A percentile compares a stretch with the other conserved stretches of the same genome.
These are phyloP conservation scores for Thalassophryne amazonica DNA, from an alignment of 2,797 vertebrate species.

Conservation along the genomic window DNA sequence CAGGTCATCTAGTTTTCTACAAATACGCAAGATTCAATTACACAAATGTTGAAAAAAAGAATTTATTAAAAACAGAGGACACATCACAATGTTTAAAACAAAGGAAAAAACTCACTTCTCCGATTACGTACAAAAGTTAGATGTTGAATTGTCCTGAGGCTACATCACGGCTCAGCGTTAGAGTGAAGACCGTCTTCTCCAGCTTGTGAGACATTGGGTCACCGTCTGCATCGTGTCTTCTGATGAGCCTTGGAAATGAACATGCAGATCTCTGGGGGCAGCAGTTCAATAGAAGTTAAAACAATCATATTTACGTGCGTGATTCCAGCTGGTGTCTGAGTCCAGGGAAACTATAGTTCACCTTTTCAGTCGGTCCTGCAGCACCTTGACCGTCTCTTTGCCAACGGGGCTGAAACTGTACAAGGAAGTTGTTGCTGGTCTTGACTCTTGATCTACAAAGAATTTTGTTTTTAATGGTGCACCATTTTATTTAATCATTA, in stretches of 20 bases:
- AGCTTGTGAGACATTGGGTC: slow-evolving; percentile 15
- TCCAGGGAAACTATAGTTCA: background rate
- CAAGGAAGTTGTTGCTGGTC: background rate
- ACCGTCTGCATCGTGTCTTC: background rate
- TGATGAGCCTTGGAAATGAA: background rate
- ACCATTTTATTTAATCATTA: too few species aligned
- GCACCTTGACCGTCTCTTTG: slow-evolving; percentile 2
- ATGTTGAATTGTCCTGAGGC: too few species aligned
- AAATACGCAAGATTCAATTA: too few species aligned
- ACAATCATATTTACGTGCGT: background rate
- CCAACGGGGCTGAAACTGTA: background rate
- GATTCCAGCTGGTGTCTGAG: too few species aligned
- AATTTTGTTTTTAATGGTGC: background rate
- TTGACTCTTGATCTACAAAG: slow-evolving; percentile 20
- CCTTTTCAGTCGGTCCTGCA: slow-evolving; percentile 26
- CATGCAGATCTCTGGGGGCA: slow-evolving; percentile 16
- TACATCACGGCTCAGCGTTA: slow-evolving; percentile 1
- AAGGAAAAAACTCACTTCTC: background rate
- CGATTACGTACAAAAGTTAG: background rate
- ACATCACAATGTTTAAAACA: background rate
- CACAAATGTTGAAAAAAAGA: too few species aligned
- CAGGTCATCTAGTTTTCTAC: too few species aligned
- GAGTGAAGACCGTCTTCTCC: slow-evolving; percentile 38
- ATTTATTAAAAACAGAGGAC: too few species aligned
- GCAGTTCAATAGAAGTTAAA: background rate